phyloP scores from a whole-genome alignment of 1,140 invertebrate genomes.

The Pseudomyrmex pallidus region DNA sequence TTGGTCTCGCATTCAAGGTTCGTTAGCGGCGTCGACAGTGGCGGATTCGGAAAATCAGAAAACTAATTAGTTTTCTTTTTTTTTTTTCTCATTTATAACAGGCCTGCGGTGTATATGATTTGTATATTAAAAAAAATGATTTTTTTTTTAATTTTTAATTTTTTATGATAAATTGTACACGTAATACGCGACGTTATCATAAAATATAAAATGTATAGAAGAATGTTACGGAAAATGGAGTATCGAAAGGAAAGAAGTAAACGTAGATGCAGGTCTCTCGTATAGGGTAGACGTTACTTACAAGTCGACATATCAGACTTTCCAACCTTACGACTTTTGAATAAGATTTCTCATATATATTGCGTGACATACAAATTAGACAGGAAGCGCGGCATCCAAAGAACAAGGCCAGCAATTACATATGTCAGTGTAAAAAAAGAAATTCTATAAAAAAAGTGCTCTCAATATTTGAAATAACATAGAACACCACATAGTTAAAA shows the following conservation, averaged over 20 bases:
- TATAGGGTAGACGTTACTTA: too few species aligned
- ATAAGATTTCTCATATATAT: slow-evolving; percentile 25
- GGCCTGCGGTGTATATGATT: not conserved
- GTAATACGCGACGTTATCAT: too few species aligned
- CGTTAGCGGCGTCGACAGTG: not conserved
- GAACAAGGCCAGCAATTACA: slow-evolving; percentile 2
- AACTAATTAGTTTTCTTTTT: not conserved
- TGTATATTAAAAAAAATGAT: not conserved
- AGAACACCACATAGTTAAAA: too few species aligned
- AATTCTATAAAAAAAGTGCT: not conserved
- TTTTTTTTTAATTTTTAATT: not conserved
- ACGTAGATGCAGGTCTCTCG: too few species aligned
- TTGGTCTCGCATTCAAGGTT: not conserved
- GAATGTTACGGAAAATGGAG: not conserved
- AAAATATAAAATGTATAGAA: not conserved
- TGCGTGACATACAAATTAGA: slow-evolving; percentile 29
- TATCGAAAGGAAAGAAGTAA: too few species aligned
- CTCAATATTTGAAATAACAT: too few species aligned
- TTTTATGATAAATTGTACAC: too few species aligned
- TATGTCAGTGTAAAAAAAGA: not conserved
- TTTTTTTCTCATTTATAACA: not conserved
- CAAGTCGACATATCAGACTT: too few species aligned
- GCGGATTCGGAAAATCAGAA: not conserved
- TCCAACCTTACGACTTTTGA: slow-evolving; percentile 2
- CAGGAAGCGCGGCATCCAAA: slow-evolving; percentile 5